Conservation (phyloP, 2,888 invertebrate species). For the Epirrhoe tristata region DNA sequence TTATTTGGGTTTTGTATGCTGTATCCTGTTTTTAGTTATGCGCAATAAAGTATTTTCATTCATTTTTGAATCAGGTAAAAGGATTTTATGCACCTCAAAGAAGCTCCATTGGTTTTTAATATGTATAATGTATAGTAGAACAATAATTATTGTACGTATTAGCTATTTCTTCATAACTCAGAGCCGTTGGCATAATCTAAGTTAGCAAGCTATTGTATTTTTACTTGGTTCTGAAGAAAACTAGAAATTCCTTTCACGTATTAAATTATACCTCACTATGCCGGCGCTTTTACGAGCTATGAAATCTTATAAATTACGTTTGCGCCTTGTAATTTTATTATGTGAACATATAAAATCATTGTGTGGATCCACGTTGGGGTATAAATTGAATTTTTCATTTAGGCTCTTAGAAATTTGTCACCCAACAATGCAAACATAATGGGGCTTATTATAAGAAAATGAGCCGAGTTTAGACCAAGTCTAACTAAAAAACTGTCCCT, state of each 20-base stretch:
- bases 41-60: too few species aligned
- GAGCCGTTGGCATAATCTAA: background rate
- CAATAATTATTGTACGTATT: too few species aligned
- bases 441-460: too few species aligned
- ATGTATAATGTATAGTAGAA: too few species aligned
- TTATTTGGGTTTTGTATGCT: too few species aligned
- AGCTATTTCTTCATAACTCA: too few species aligned
- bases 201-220: background rate
- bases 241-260: conserved; percentile 59
- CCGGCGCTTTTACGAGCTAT: conserved; percentile 37
- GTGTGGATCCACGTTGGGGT: background rate
- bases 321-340: conserved; percentile 36
- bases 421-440: background rate
- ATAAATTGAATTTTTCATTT: background rate
- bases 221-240: conserved; percentile 43
- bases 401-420: background rate
- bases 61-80: too few species aligned
- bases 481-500: too few species aligned
- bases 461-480: too few species aligned
- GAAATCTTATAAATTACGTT: conserved; percentile 34
- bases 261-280: conserved; percentile 55
- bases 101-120: too few species aligned
- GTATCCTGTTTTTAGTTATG: too few species aligned
- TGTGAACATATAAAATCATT: conserved; percentile 8
- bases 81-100: too few species aligned